These are phyloP conservation scores for Oxyteleia sp. DNA, from an alignment of 2,888 invertebrate genomes.

Conservation along the genomic window DNA sequence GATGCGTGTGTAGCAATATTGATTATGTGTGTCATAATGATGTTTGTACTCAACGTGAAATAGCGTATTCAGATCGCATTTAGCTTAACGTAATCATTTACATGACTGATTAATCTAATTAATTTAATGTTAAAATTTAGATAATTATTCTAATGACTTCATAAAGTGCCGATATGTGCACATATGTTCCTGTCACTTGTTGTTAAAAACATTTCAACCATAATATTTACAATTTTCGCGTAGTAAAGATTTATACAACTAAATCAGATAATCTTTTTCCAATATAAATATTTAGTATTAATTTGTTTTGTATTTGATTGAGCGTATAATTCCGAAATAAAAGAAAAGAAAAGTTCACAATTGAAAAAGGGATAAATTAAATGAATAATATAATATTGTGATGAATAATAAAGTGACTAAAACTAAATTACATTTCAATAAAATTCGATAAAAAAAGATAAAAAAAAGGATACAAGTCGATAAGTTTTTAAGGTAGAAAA, in stretches of 20 bases:
- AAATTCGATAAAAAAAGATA: no score
- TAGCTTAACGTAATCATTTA: conserved; percentile 25
- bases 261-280: not conserved
- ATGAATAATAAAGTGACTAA: no score
- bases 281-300: no score
- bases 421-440: no score
- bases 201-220: not conserved
- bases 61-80: conserved; percentile 16
- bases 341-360: no score
- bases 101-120: conserved; percentile 43
- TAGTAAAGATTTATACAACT: not conserved
- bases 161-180: not conserved
- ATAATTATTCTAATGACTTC: conserved; percentile 29
- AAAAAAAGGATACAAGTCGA: no score
- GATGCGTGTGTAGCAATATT: conserved; percentile 21
- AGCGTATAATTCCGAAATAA: no score
- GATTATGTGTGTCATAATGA: conserved; percentile 39
- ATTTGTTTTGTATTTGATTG: no score
- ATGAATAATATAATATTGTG: no score
- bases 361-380: no score
- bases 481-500: no score
- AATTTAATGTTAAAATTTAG: conserved; percentile 45
- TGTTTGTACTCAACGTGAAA: conserved; percentile 36
- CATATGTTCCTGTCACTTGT: not conserved
- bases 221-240: not conserved